Evolutionary conservation across 1,140 invertebrate species (phyloP).

Genomic region (Pararge aegeria): DNA sequence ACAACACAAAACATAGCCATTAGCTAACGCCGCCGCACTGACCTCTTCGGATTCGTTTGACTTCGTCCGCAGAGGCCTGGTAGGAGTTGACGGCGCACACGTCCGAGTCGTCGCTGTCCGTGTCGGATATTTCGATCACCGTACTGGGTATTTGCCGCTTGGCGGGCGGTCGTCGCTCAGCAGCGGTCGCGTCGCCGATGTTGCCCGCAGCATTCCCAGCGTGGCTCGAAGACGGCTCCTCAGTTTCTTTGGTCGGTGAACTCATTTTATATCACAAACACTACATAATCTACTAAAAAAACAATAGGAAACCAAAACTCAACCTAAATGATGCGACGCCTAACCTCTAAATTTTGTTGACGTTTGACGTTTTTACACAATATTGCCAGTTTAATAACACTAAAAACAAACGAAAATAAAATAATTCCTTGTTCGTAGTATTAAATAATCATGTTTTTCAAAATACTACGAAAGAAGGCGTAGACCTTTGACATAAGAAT

Average conservation of each 20-base stretch:
- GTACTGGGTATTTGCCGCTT: constrained; percentile 58
- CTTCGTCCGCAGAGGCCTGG: constrained; percentile 73
- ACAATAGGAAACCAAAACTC: constrained; percentile 56
- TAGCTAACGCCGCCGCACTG: no score
- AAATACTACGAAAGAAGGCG: no score
- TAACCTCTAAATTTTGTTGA: constrained; percentile 71
- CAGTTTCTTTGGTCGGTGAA: constrained; percentile 58
- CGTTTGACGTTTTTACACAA: constrained; percentile 25
- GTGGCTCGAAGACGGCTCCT: constrained; percentile 53
- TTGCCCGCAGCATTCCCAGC: constrained; percentile 21
- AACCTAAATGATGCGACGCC: constrained; percentile 65
- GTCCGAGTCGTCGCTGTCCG: constrained; percentile 75
- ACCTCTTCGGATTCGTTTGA: constrained; percentile 73
- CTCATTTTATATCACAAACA: constrained; percentile 54
- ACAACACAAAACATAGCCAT: constrained; percentile 9
- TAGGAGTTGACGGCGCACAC: constrained; percentile 76
- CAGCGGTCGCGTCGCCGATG: constrained; percentile 33
- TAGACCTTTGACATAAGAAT: no score
- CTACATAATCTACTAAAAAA: constrained; percentile 70
- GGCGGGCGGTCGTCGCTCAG: constrained; percentile 56
- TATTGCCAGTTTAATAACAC: constrained; percentile 27
- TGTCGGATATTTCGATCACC: constrained; percentile 73
- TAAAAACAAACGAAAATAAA: background rate
- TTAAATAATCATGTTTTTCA: no score
- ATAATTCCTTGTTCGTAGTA: no score